phyloP scores from a whole-genome alignment of 2,888 invertebrate genomes.

The Oconnorella tubifera region DNA sequence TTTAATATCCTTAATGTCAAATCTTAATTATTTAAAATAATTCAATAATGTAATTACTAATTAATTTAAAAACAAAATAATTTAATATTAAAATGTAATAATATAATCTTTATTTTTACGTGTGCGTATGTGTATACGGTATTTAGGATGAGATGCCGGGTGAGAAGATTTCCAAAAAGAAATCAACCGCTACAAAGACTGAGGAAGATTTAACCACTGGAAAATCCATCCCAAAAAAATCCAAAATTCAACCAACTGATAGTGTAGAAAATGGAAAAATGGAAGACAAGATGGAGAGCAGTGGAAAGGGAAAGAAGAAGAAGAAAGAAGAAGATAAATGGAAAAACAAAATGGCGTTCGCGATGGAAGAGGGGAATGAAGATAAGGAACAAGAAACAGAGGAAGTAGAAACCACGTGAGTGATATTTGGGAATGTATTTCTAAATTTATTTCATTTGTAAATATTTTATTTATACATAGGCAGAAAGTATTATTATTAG shows the following conservation, averaged over 20 bases:
- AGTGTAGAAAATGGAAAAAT: too few species aligned
- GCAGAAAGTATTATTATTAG: background rate
- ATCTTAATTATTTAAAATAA: too few species aligned
- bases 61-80: too few species aligned
- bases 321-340: conserved; percentile 1
- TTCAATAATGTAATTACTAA: too few species aligned
- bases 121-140: too few species aligned
- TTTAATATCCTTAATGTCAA: too few species aligned
- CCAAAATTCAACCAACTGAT: too few species aligned
- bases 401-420: conserved; percentile 6
- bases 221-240: background rate
- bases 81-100: too few species aligned
- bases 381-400: background rate
- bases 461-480: background rate
- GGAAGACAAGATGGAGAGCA: background rate
- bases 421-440: background rate
- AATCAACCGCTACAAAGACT: background rate
- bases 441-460: too few species aligned
- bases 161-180: background rate
- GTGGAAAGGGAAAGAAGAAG: background rate
- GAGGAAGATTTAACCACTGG: background rate
- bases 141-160: too few species aligned
- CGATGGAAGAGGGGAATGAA: background rate
- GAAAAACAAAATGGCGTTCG: conserved; percentile 2
- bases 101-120: too few species aligned